Evolutionary conservation across 64 coral and sea anemone species (phyloP), one percentile per base, ranked within the genome.

Genomic region (Platygyra sinensis): DNA sequence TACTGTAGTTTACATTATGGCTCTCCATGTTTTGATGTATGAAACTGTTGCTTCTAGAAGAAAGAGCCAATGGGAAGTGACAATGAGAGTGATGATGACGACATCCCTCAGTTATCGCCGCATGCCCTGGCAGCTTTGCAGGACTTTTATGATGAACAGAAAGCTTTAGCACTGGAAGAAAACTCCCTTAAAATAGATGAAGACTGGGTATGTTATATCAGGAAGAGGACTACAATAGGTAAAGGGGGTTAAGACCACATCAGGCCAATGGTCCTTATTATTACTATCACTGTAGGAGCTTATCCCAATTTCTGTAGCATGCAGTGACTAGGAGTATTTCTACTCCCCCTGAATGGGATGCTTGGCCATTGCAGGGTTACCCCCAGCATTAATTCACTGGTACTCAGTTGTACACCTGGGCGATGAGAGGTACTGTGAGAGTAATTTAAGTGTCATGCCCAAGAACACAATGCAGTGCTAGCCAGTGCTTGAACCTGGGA

Each of bases 71-170:
- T 22, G 1, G 62, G 62, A 65, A 75, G 73, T 60, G 90, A 86
- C 18, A 80, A 46, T 46, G 42, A 46, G 42, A 46, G 72, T 88
- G 78, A 88, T 30, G 86, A 92, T 76, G 94, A 96, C 24, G 42
- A 46, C 7, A 17, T 79, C 16, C 89, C 90, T 46, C 78, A 82
- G 50, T 79, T 96, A 22, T 91, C 94, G 5, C 79, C 86, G 0
- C 89, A 96, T 89, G 79, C 94, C 10, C 32, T 92, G 59, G 90
- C 90, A 52, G 89, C 89, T 30, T 79, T 96, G 72, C 86, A 96
- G 36, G 90, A 96, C 14, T 96, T 96, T 82, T 96, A 86, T 79
- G 31, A 89, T 29, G 86, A 92, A 24, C 30, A 51, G 16, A 29
- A 92, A 39, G 67, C 71, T 16, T 73, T 92, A 71, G 72, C 86